Evolutionary conservation across 92 coral and sea anemone species (phyloP).

Genomic region (Actinernus sp.): DNA sequence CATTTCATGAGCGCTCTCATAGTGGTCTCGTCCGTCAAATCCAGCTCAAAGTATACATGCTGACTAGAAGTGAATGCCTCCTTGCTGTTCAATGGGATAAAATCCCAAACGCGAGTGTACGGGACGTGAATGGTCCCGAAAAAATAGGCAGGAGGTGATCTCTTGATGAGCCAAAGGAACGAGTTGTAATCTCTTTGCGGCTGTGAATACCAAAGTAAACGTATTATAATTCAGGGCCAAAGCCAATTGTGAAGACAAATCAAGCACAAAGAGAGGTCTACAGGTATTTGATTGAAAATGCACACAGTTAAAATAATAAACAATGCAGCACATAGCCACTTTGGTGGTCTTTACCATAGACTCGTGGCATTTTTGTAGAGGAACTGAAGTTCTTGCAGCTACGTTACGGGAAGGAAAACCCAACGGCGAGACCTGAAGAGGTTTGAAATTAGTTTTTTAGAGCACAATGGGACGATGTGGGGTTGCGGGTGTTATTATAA

Average conservation of each 20-base stretch:
- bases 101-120: slow-evolving; percentile 98
- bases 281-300: slow-evolving; percentile 64
- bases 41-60: slow-evolving; percentile 95
- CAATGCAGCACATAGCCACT: neutral
- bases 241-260: slow-evolving; percentile 43
- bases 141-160: slow-evolving; percentile 95
- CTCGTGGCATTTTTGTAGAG: neutral
- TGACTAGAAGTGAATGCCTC: slow-evolving; percentile 82
- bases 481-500: neutral
- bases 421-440: neutral
- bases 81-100: slow-evolving; percentile 92
- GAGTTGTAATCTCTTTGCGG: slow-evolving; percentile 84
- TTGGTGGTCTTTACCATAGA: slow-evolving; percentile 3
- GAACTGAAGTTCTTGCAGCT: neutral
- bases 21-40: slow-evolving; percentile 78
- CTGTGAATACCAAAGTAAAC: slow-evolving; percentile 72
- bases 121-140: slow-evolving; percentile 99
- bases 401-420: neutral
- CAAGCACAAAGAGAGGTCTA: slow-evolving; percentile 37
- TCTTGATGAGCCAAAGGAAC: slow-evolving; percentile 85
- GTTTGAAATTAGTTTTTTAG: neutral
- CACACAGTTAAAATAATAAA: slow-evolving; percentile 1
- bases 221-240: slow-evolving; percentile 43
- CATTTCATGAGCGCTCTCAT: slow-evolving; percentile 83
- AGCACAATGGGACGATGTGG: neutral